A percentile compares a stretch with the other conserved stretches of the same genome.
Conservation (phyloP, 2,888 invertebrate genomes). For the Oligia fasciuncula region DNA sequence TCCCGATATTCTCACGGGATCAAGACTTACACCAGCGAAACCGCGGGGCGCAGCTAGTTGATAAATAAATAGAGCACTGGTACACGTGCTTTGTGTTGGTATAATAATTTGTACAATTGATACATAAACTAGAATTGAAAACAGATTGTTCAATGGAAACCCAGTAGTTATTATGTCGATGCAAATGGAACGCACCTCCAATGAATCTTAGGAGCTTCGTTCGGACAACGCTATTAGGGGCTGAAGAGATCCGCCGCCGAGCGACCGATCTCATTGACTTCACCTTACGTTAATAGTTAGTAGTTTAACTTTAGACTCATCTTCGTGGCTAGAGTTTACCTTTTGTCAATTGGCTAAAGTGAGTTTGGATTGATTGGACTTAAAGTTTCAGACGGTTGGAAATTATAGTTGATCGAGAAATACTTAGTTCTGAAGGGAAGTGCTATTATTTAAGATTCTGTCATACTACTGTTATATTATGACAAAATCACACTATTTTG, state of each 20-base stretch:
- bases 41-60: no score
- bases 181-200: slow-evolving; percentile 60
- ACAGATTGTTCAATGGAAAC: neutral
- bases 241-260: slow-evolving; percentile 61
- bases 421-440: neutral
- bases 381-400: neutral
- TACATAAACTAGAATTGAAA: neutral
- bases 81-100: neutral
- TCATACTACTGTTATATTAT: no score
- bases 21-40: no score
- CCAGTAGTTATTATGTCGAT: slow-evolving; percentile 49
- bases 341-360: slow-evolving; percentile 35
- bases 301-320: slow-evolving; percentile 52
- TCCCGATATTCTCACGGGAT: no score
- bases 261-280: slow-evolving; percentile 68
- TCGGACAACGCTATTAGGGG: slow-evolving; percentile 71
- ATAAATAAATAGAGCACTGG: neutral
- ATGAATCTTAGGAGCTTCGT: slow-evolving; percentile 68
- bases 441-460: neutral
- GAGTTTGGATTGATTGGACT: slow-evolving; percentile 19
- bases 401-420: neutral
- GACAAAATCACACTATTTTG: no score
- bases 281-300: slow-evolving; percentile 59
- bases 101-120: neutral
- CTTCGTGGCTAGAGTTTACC: slow-evolving; percentile 31